Evolutionary conservation across 2,888 invertebrate species (phyloP).

Genomic region (Tinea pellionella): DNA sequence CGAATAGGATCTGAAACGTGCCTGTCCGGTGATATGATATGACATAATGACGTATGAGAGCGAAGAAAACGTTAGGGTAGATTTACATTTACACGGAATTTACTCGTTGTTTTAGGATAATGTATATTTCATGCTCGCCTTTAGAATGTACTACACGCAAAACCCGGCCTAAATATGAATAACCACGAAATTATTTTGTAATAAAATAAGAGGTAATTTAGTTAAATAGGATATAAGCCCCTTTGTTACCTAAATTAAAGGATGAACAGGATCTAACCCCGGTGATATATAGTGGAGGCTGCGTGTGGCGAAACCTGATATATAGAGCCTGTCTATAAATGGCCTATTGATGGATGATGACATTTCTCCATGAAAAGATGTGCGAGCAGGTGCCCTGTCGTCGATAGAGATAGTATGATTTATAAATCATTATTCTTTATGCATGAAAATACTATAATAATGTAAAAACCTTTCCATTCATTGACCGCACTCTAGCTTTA

Average conservation of each 20-base stretch:
- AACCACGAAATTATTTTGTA: too few species aligned
- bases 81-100: background rate
- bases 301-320: slow-evolving; percentile 1
- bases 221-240: too few species aligned
- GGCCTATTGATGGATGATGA: slow-evolving; percentile 13
- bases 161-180: too few species aligned
- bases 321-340: slow-evolving; percentile 11
- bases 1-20: slow-evolving; percentile 1
- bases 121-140: too few species aligned
- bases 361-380: slow-evolving; percentile 2
- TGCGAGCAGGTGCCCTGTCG: background rate
- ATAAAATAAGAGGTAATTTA: too few species aligned
- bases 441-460: background rate
- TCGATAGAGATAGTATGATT: background rate
- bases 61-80: background rate
- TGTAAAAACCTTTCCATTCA: too few species aligned
- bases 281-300: slow-evolving; percentile 2
- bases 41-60: slow-evolving; percentile 10
- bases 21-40: slow-evolving; percentile 7
- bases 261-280: background rate
- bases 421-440: background rate
- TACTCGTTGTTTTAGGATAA: too few species aligned
- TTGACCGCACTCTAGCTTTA: too few species aligned
- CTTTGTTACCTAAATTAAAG: background rate
- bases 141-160: too few species aligned